Evolutionary conservation across 2,888 invertebrate species (phyloP), one percentile per base, ranked within the genome.

Genomic region (Germaria angustata): DNA sequence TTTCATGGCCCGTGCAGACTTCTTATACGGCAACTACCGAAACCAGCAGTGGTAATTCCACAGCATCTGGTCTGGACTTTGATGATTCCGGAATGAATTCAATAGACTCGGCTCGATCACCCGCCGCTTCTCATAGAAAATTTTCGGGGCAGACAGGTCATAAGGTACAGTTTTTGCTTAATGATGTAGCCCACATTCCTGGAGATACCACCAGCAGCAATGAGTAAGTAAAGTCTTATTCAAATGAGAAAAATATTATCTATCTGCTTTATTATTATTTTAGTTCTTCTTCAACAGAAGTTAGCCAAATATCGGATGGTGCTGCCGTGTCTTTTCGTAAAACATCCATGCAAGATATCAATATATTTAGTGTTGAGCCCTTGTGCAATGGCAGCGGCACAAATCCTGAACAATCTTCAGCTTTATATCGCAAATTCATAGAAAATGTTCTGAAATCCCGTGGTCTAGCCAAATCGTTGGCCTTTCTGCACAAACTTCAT

Each of bases 361-460:
- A 92, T 85, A 92, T 92, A 57, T 93, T 92, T 85, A 92, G 93
- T 83, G 90, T 93, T 51, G 92, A 92, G 11, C 92, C 93, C 1
- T 88, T 94, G 83, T 89, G 91, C 3, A 92, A 93, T 65, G 90
- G 93, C 53, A 92, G 92, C 34, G 91, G 92, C 78, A 90, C 92
- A 81, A 89, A 91, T 28, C 91, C 92, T 46, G 90, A 93, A 51
- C 91, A 92, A 81, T 92, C 92, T 11, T 91, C 92, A 34, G 93
- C 92, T 4, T 88, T 93, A 9, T 93, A 93, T 85, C 90, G 97
- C 84, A 94, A 95, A 86, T 98, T 96, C 88, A 97, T 98, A 85
- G 96, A 96, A 89, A 96, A 96, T 88, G 95, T 96, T 77, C 91
- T 98, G 73, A 97, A 97, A 91, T 96, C 96, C 7, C 95, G 96